Percentiles rank a stretch among this genome's conserved stretches.
Evolutionary conservation across 2,888 invertebrate genomes (phyloP).

Genomic region (Eupithecia subfuscata): DNA sequence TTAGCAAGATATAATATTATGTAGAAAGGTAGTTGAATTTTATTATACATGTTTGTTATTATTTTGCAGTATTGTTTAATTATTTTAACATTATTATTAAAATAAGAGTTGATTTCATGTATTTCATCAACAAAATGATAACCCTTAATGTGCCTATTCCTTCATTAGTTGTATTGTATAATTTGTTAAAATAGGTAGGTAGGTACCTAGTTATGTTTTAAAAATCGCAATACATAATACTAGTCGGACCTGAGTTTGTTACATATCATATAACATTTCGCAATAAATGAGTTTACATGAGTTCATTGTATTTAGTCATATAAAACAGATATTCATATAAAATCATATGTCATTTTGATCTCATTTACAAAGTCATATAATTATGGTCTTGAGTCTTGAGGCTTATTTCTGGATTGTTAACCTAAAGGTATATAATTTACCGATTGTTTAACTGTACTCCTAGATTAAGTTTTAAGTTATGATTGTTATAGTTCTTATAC

Average conservation of each 20-base stretch:
- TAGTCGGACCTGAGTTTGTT: constrained; percentile 53
- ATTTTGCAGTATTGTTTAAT: neutral
- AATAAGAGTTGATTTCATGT: neutral
- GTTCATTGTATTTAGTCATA: constrained; percentile 12
- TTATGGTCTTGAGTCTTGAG: constrained; percentile 1
- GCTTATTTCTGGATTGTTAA: neutral
- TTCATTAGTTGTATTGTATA: constrained; percentile 23
- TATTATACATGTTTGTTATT: neutral
- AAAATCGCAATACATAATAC: constrained; percentile 33
- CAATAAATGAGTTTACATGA: constrained; percentile 32
- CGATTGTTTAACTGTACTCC: constrained; percentile 8
- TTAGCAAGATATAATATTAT: neutral
- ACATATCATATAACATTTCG: constrained; percentile 55
- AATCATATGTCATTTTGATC: constrained; percentile 21
- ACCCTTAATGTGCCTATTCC: constrained; percentile 27
- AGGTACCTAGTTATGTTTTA: constrained; percentile 2
- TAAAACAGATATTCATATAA: constrained; percentile 9
- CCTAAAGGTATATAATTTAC: neutral
- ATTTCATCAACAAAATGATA: neutral
- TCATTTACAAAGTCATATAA: constrained; percentile 18
- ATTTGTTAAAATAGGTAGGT: constrained; percentile 5
- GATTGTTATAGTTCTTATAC: constrained; percentile 22
- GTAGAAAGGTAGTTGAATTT: neutral
- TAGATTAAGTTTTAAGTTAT: constrained; percentile 17
- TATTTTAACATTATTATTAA: constrained; percentile 2